Conservation (phyloP, 2,797 vertebrate genomes). For the Galaxias olidus region DNA sequence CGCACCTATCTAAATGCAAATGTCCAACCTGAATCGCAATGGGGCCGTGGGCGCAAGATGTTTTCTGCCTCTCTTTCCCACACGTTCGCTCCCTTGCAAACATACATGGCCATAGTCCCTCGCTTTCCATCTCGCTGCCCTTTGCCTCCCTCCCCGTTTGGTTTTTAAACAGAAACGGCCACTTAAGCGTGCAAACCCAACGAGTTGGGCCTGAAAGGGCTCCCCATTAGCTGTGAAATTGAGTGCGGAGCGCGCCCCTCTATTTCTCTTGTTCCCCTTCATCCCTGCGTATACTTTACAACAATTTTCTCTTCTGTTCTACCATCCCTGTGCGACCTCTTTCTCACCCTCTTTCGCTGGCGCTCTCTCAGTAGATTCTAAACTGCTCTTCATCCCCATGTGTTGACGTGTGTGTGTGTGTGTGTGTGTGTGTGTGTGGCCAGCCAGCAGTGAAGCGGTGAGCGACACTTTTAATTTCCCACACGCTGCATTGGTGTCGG, state of each 20-base stretch:
- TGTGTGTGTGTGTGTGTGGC: no score
- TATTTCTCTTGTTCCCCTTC: constrained; percentile 9
- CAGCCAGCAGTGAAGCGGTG: constrained; percentile 39
- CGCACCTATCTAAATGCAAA: constrained; percentile 83
- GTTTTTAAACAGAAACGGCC: constrained; percentile 46
- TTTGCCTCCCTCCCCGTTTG: constrained; percentile 24
- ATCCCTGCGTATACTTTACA: background rate
- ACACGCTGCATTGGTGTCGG: constrained; percentile 62
- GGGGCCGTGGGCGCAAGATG: constrained; percentile 37
- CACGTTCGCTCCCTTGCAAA: background rate
- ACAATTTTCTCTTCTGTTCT: constrained; percentile 6
- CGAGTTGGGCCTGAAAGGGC: constrained; percentile 30
- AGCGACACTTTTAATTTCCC: constrained; percentile 74
- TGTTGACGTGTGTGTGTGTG: constrained; percentile 36
- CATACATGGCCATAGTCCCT: background rate
- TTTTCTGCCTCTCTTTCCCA: constrained; percentile 14
- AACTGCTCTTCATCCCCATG: background rate
- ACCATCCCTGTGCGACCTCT: constrained; percentile 19
- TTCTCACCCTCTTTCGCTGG: constrained; percentile 16
- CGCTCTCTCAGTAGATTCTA: background rate
- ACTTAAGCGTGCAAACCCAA: constrained; percentile 39
- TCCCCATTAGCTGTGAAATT: constrained; percentile 27
- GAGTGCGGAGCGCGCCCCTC: constrained; percentile 20
- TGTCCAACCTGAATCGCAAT: constrained; percentile 59
- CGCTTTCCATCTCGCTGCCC: background rate